Conservation (phyloP, 2,797 vertebrate genomes). For the Triplophysa yarkandensis region DNA sequence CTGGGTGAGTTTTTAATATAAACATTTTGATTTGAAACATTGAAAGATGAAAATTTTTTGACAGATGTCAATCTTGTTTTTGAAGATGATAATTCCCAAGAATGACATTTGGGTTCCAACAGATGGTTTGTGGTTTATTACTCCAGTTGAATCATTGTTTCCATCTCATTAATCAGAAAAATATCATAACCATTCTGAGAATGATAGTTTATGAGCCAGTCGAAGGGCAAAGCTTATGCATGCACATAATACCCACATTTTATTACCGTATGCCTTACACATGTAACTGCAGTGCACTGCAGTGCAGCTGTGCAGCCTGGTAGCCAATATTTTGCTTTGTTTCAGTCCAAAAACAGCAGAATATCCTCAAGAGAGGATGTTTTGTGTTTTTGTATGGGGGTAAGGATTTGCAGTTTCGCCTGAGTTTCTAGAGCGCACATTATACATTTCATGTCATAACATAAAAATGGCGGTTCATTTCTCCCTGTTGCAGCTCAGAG, state of each 20-base stretch:
- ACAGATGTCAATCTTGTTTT: constrained; percentile 17
- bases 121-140: constrained; percentile 22
- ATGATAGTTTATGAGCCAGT: constrained; percentile 1
- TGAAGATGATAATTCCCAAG: neutral
- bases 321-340: neutral
- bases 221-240: neutral
- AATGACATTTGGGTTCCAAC: constrained; percentile 1
- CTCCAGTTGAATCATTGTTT: neutral
- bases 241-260: neutral
- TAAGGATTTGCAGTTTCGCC: constrained; percentile 33
- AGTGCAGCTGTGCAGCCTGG: constrained; percentile 1
- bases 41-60: neutral
- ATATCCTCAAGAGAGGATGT: constrained; percentile 4
- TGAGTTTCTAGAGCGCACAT: constrained; percentile 30
- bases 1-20: too few species aligned
- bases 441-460: constrained; percentile 32
- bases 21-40: neutral
- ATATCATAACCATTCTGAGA: constrained; percentile 8
- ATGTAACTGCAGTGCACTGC: constrained; percentile 11
- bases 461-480: constrained; percentile 29
- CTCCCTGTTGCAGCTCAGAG: constrained; percentile 17
- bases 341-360: constrained; percentile 18
- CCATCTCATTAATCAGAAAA: constrained; percentile 6
- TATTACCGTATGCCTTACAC: constrained; percentile 12
- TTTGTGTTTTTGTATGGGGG: constrained; percentile 4